phyloP scores from a whole-genome alignment of 2,113 vertebrate species.

The Deroptyus accipitrinus region DNA sequence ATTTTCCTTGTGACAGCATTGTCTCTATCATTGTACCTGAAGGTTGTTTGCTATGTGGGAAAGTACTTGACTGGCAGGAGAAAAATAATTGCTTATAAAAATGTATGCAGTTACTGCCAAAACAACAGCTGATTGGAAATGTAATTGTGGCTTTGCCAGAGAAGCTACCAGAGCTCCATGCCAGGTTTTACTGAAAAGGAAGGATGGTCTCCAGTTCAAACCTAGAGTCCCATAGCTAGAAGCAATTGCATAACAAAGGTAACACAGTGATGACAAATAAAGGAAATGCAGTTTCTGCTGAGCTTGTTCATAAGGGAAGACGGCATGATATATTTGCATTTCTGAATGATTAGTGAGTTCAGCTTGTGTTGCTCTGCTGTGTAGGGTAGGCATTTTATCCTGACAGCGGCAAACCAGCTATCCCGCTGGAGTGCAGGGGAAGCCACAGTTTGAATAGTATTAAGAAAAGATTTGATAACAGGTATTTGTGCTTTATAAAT shows the following conservation, averaged over 20 bases:
- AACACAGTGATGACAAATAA: background rate
- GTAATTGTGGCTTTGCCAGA: background rate
- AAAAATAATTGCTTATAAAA: background rate
- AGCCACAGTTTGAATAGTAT: background rate
- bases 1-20: background rate
- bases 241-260: background rate
- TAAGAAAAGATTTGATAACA: background rate
- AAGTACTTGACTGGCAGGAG: background rate
- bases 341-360: background rate
- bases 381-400: background rate
- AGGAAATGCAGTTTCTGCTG: background rate
- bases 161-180: background rate
- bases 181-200: background rate
- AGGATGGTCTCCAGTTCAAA: background rate
- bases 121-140: conserved; percentile 2
- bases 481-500: background rate
- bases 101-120: background rate
- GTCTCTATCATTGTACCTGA: background rate
- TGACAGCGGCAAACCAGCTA: background rate
- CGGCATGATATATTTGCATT: accelerated
- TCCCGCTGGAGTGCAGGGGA: background rate
- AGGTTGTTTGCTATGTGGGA: background rate
- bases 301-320: background rate
- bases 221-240: background rate
- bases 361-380: background rate